Conservation (phyloP, 2,888 invertebrate species). For the Epistrophe grossulariae region DNA sequence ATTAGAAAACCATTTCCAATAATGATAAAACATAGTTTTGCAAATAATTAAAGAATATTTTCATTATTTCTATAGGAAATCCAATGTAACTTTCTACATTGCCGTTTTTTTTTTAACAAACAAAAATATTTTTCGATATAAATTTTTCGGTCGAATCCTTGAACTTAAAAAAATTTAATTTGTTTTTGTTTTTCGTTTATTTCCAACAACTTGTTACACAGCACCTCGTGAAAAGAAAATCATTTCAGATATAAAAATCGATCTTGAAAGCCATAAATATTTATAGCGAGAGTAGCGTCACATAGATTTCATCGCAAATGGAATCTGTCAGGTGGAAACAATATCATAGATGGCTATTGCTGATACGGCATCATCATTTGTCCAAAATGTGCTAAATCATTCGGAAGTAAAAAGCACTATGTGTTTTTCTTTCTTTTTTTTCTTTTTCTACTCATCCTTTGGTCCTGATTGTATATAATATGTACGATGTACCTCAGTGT, state of each 20-base stretch:
- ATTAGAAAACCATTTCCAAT: too few species aligned
- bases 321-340: slow-evolving; percentile 70
- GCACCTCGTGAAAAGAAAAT: not conserved
- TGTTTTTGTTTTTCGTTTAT: not conserved
- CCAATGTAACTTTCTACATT: too few species aligned
- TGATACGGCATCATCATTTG: slow-evolving; percentile 71
- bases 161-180: not conserved
- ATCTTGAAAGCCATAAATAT: slow-evolving; percentile 59
- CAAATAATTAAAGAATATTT: too few species aligned
- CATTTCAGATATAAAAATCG: slow-evolving; percentile 32
- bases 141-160: not conserved
- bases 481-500: not conserved
- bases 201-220: slow-evolving; percentile 22
- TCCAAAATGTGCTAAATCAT: slow-evolving; percentile 73
- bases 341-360: slow-evolving; percentile 67
- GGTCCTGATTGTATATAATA: not conserved
- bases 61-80: too few species aligned
- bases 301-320: slow-evolving; percentile 60
- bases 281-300: slow-evolving; percentile 46
- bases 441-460: not conserved
- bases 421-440: not conserved
- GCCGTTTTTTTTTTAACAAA: not conserved
- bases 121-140: not conserved
- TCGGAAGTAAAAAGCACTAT: slow-evolving; percentile 67
- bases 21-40: too few species aligned